Base-by-base conservation (phyloP, 1,140 invertebrate genomes). In the Cylas formicarius region DNA sequence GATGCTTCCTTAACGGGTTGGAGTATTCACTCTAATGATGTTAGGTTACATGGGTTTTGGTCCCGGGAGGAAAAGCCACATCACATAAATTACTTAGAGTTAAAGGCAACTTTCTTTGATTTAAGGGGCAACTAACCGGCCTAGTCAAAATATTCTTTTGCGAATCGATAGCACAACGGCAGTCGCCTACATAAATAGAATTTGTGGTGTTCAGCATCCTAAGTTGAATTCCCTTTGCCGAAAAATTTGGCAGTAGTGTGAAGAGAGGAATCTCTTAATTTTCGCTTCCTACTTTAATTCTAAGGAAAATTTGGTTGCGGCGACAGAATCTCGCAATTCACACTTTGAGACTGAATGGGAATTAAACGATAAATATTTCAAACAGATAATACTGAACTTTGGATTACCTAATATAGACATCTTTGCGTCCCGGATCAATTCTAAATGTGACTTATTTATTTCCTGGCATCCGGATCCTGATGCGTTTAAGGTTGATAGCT, bases 111-210 rank as follows among this genome's bases (percentile, higher is more conserved):
- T 1, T 56, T 52, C 39, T 52, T 52, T 22, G 57, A 28, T 2
- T 20, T 61, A 29, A 57, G 59, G 45, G 40, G 57, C 58, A 8
- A 33, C 34, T n/a, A 6, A 44, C 17, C n/a, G 22, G 10, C 17
- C 21, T 24, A 34, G 39, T 33, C 14, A 11, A 13, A 27, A 37
- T 36, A 35, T 57, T 33, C 26, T 57, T 14, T 29, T 49, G 14
- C 17, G 55, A 28, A 16, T 49, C 4, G 45, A 57, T 37, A 55
- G 55, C 44, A 55, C 52, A 5, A 61, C 57, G 36, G 67, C 69
- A 62, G 68, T 71, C 62, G 64, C 64, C 61, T 69, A 52, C 34
- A 55, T 60, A 17, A 59, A 58, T 39, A 27, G 35, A 19, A 57
- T 57, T 50, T 51, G 54, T 6, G 43, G 51, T 2, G 35, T 37